Evolutionary conservation across 1,140 invertebrate genomes (phyloP).

Genomic region (Magallana angulata): DNA sequence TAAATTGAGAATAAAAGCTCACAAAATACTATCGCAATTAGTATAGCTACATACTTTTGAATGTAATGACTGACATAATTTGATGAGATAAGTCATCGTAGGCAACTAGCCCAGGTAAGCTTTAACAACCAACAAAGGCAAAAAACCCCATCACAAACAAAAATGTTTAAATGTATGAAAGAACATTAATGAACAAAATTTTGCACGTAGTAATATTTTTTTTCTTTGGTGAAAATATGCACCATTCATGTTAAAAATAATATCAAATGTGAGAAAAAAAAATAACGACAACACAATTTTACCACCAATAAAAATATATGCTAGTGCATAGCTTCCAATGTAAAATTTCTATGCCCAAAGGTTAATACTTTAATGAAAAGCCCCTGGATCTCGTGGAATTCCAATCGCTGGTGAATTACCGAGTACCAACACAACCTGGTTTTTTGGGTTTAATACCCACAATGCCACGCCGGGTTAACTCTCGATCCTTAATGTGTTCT

Average conservation of each 20-base stretch:
- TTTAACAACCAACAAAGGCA: not conserved
- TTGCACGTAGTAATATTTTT: not conserved
- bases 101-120: not conserved
- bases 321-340: not conserved
- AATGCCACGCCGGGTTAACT: no score
- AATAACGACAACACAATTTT: not conserved
- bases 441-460: no score
- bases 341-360: not conserved
- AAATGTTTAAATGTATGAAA: not conserved
- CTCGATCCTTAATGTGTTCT: no score
- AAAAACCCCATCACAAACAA: not conserved
- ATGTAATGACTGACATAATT: not conserved
- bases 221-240: constrained; percentile 23
- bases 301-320: not conserved
- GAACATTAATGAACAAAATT: not conserved
- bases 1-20: no score
- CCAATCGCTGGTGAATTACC: no score
- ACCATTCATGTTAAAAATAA: not conserved
- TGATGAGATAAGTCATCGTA: not conserved
- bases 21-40: no score
- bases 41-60: no score
- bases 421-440: no score
- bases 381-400: no score
- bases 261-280: not conserved
- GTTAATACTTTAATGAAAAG: no score